Percentiles rank a stretch among this genome's conserved stretches.
Evolutionary conservation across 2,113 vertebrate species (phyloP).

Genomic region (Pseudopodoces humilis): DNA sequence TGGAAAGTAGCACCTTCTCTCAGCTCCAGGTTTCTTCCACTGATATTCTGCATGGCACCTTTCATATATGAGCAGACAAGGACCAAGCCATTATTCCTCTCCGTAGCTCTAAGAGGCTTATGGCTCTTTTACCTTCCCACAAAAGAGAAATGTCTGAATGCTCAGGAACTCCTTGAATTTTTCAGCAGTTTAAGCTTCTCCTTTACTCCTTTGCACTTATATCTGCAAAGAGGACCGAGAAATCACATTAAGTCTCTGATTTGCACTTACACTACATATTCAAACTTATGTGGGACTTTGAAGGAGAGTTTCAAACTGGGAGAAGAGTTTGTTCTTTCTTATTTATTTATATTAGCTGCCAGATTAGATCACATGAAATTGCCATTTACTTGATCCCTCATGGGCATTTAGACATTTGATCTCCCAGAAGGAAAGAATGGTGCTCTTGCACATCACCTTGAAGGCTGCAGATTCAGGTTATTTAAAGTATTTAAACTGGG

Average conservation of each 20-base stretch:
- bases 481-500: neutral
- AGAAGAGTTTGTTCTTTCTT: neutral
- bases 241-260: conserved; percentile 17
- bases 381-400: neutral
- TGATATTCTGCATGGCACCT: neutral
- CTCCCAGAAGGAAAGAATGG: neutral
- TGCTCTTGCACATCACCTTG: neutral
- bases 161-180: neutral
- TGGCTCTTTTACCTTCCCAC: neutral
- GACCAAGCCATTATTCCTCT: neutral
- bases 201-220: neutral
- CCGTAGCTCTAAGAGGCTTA: neutral
- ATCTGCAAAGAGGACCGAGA: neutral
- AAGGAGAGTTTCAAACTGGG: neutral
- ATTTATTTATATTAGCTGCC: neutral
- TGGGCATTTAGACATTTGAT: neutral
- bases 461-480: neutral
- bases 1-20: conserved; percentile 11
- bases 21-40: neutral
- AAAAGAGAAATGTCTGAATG: neutral
- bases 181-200: neutral
- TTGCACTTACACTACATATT: neutral
- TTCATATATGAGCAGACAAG: neutral
- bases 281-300: neutral
- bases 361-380: neutral